These are phyloP conservation scores for Hydrophis major DNA, from an alignment of 2,797 vertebrate genomes.

Conservation along the genomic window DNA sequence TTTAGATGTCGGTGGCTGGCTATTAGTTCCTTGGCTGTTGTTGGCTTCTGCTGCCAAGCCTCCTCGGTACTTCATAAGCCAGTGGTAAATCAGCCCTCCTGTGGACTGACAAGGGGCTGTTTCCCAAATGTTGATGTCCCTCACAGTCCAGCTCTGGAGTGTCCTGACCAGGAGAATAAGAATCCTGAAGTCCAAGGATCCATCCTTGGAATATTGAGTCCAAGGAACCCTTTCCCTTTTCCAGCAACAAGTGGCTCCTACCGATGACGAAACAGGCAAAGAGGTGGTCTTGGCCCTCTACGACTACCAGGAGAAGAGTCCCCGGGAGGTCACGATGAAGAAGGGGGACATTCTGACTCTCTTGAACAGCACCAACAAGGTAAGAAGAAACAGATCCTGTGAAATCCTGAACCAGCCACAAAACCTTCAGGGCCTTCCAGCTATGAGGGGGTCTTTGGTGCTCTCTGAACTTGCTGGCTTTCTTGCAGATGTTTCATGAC, in stretches of 20 bases:
- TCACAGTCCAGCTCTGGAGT: neutral
- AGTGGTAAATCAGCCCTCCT: neutral
- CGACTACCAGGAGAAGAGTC: slow-evolving; percentile 99
- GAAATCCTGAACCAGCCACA: neutral
- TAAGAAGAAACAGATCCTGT: slow-evolving; percentile 40
- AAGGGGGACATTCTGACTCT: slow-evolving; percentile 96
- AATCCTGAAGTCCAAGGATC: neutral
- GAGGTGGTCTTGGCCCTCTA: slow-evolving; percentile 95
- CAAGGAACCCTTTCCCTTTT: neutral
- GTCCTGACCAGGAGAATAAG: neutral
- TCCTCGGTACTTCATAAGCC: neutral
- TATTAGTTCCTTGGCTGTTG: no score
- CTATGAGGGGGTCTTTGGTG: neutral
- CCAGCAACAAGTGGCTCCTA: slow-evolving; percentile 99
- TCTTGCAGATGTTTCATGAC: neutral
- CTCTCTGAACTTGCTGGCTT: neutral
- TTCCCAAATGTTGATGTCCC: neutral
- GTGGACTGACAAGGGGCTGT: neutral
- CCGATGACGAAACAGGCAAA: slow-evolving; percentile 97
- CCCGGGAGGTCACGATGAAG: slow-evolving; percentile 98
- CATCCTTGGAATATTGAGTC: neutral
- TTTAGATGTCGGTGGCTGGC: no score
- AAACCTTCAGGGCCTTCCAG: neutral
- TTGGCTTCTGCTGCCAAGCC: no score
- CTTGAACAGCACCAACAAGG: slow-evolving; percentile 99